Percentiles rank a stretch among this genome's conserved stretches.
These are phyloP conservation scores for Brachionus asplanchnoidis DNA, from an alignment of 1,140 invertebrate species.

Conservation along the genomic window DNA sequence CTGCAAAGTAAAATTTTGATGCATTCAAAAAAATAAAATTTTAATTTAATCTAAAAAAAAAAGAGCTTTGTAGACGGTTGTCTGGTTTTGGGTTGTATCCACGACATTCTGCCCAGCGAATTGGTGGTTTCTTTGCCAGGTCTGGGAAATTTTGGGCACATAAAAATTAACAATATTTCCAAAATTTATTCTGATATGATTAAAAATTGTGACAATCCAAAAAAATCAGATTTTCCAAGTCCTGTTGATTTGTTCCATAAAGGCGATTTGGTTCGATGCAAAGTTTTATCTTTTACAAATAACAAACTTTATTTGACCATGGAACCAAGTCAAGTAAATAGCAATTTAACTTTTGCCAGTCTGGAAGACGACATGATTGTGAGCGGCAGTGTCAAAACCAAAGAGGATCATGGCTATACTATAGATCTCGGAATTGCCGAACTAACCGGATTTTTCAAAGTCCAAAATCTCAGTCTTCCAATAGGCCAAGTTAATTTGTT, in stretches of 20 bases:
- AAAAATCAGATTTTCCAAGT: not conserved
- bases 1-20: not conserved
- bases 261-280: constrained; percentile 30
- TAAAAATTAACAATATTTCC: constrained; percentile 28
- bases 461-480: not conserved
- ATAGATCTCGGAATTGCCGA: constrained; percentile 26
- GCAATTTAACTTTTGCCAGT: not conserved
- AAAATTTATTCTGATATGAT: constrained; percentile 18
- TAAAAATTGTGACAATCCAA: not conserved
- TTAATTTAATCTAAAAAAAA: not conserved
- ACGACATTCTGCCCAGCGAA: constrained; percentile 24
- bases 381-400: constrained; percentile 3
- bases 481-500: constrained; percentile 27
- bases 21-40: not conserved
- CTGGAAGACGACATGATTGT: constrained; percentile 28
- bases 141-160: constrained; percentile 17
- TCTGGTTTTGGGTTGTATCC: constrained; percentile 18
- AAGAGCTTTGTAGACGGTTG: constrained; percentile 39
- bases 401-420: constrained; percentile 37
- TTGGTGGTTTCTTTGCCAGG: constrained; percentile 32
- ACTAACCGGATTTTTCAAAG: constrained; percentile 13
- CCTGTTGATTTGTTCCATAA: constrained; percentile 24
- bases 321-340: constrained; percentile 26
- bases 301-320: constrained; percentile 34
- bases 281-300: constrained; percentile 1